Conservation (phyloP, 2,113 vertebrate genomes). For the Petromus typicus region DNA sequence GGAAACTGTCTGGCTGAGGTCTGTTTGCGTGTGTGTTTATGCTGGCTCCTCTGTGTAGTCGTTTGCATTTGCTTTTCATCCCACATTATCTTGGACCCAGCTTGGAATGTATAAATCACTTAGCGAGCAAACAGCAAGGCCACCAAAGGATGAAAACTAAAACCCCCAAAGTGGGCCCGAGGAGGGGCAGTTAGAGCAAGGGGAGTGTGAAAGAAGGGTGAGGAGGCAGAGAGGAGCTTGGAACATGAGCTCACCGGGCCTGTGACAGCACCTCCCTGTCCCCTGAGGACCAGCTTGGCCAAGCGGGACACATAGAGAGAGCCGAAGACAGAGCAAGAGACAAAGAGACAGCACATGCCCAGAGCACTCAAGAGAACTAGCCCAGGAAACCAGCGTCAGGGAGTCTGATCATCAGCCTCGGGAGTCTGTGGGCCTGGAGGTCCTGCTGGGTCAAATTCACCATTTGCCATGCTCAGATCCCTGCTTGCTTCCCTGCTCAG, state of each 20-base stretch:
- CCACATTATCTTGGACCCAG: conserved; percentile 63
- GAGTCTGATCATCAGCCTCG: not conserved
- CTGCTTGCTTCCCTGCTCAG: not conserved
- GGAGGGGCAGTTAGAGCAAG: not conserved
- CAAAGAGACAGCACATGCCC: not conserved
- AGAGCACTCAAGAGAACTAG: not conserved
- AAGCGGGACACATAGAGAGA: not conserved
- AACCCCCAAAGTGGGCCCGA: conserved; percentile 7
- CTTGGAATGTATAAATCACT: conserved; percentile 52
- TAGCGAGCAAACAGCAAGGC: conserved; percentile 31
- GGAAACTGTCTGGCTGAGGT: not conserved
- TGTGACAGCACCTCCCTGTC: accelerated
- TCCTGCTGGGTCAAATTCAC: not conserved
- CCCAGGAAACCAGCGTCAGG: too few species aligned
- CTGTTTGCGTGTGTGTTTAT: conserved; percentile 47
- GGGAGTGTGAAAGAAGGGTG: not conserved
- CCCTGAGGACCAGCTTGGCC: not conserved
- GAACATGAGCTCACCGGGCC: not conserved
- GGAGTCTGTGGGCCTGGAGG: not conserved
- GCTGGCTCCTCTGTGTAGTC: conserved; percentile 46
- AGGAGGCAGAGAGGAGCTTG: not conserved
- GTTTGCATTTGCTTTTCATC: conserved; percentile 63
- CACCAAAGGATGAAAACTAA: conserved; percentile 58
- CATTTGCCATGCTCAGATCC: not conserved
- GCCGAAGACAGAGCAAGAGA: not conserved